These are phyloP conservation scores for Poecile montanus DNA, from an alignment of 2,797 vertebrate genomes.

Conservation along the genomic window DNA sequence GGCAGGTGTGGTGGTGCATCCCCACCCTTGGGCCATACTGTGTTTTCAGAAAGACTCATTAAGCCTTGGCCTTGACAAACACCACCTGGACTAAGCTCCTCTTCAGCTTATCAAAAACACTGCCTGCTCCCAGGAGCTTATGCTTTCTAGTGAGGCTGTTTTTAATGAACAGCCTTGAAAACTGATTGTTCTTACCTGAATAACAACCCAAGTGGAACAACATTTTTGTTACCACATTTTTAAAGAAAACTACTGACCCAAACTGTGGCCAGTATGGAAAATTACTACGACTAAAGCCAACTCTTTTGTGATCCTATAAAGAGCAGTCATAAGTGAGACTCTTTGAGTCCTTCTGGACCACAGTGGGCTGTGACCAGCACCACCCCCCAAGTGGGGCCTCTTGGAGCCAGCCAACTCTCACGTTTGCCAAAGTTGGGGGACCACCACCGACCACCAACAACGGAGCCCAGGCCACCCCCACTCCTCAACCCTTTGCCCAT, in stretches of 20 bases:
- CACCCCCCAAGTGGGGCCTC: neutral
- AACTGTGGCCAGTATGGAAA: neutral
- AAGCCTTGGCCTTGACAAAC: neutral
- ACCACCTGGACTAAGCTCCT: neutral
- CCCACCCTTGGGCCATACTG: neutral
- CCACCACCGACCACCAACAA: accelerated
- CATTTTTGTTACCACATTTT: neutral
- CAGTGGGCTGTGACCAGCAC: neutral
- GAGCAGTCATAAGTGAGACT: neutral
- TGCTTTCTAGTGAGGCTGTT: neutral
- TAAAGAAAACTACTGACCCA: neutral
- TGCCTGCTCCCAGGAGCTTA: neutral
- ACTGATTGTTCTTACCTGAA: neutral
- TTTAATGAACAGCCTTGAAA: neutral
- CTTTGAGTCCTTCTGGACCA: neutral
- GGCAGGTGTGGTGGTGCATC: neutral
- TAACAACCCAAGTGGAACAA: neutral
- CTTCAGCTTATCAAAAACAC: neutral
- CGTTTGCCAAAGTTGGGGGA: neutral
- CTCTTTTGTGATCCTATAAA: neutral
- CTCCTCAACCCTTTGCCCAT: neutral
- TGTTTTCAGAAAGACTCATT: neutral
- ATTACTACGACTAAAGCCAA: neutral
- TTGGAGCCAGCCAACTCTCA: neutral
- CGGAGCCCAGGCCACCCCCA: neutral